Conservation (phyloP, 2,888 invertebrate genomes). For the Dysmachus trigonus region DNA sequence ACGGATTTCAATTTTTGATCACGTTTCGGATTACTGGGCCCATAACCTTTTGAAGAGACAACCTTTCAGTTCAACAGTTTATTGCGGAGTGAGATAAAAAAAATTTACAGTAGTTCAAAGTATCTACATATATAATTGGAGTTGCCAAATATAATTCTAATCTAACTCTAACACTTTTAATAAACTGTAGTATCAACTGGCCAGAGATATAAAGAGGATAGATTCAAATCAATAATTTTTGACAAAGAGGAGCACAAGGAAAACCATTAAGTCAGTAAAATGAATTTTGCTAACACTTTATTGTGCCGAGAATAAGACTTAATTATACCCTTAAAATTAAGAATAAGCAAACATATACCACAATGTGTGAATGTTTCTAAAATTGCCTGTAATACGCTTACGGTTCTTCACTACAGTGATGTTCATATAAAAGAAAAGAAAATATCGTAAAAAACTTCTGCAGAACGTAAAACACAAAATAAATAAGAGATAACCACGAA, state of each 20-base stretch:
- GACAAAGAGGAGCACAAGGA: not conserved
- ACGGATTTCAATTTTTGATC: no score
- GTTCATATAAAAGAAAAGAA: not conserved
- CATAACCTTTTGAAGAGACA: no score
- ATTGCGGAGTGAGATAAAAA: no score
- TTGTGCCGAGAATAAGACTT: not conserved
- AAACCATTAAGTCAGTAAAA: not conserved
- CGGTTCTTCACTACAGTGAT: not conserved
- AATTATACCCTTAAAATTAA: not conserved
- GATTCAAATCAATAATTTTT: not conserved
- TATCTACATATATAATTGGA: no score
- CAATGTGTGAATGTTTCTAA: not conserved
- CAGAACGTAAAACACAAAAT: not conserved
- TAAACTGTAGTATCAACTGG: no score
- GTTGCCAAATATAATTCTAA: no score
- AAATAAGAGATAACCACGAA: not conserved
- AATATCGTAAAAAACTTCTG: not conserved
- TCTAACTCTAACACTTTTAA: no score
- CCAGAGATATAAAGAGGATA: no score
- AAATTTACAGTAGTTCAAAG: no score
- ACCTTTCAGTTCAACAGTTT: no score
- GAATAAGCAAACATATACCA: not conserved
- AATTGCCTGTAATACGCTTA: not conserved
- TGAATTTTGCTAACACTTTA: conserved; percentile 4
- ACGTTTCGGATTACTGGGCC: no score